Conservation (phyloP, 2,113 vertebrate species). For the Aegotheles bennettii region DNA sequence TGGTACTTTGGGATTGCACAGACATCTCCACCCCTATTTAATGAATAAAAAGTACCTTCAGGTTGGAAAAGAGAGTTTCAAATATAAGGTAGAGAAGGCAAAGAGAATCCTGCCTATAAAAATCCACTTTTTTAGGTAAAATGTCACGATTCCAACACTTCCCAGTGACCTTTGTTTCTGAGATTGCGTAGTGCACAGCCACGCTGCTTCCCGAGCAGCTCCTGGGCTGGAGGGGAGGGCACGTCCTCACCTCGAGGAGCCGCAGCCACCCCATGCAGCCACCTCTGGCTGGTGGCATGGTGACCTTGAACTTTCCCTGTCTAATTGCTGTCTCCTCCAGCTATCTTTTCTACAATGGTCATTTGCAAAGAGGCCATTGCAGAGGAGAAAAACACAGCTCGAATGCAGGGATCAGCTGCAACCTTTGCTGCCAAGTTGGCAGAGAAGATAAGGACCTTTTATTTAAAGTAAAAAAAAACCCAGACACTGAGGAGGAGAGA, state of each 20-base stretch:
- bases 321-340: background rate
- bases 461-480: background rate
- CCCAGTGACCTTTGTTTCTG: background rate
- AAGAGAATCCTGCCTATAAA: background rate
- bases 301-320: background rate
- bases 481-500: background rate
- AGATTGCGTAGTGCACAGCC: background rate
- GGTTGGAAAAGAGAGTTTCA: background rate
- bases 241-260: fast-evolving
- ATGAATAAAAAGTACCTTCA: fast-evolving
- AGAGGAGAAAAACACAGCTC: background rate
- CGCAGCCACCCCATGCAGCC: fast-evolving
- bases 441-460: conserved; percentile 51
- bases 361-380: background rate
- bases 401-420: background rate
- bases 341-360: background rate
- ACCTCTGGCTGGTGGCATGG: fast-evolving
- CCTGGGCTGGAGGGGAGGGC: background rate
- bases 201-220: background rate
- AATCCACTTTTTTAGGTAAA: background rate
- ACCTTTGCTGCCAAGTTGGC: conserved; percentile 43
- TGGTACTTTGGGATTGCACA: fast-evolving
- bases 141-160: background rate
- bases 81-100: background rate
- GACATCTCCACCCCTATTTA: background rate